Evolutionary conservation across 2,888 invertebrate genomes (phyloP).

Genomic region (Smittia aterrima): DNA sequence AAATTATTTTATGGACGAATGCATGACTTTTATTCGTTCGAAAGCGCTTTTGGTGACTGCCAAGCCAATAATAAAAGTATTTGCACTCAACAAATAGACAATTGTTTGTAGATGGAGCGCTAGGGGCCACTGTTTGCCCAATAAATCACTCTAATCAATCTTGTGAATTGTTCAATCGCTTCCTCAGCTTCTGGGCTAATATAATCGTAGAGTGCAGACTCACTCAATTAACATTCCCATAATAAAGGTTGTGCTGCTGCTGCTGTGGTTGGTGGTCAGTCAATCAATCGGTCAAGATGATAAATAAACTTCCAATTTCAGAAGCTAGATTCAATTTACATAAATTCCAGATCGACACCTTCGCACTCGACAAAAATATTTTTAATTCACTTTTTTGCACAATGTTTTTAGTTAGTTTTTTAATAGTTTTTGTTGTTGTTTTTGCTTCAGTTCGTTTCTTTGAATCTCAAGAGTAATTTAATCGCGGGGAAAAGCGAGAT

Average conservation of each 20-base stretch:
- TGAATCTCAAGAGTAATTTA: not conserved
- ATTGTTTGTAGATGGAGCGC: not conserved
- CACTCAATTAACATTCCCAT: constrained; percentile 23
- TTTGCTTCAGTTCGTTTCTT: not conserved
- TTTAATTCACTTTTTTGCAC: not conserved
- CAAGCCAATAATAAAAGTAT: too few species aligned
- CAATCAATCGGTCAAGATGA: not conserved
- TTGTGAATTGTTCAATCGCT: too few species aligned
- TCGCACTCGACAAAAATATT: constrained; percentile 7
- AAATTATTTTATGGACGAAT: constrained; percentile 17
- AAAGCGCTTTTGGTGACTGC: not conserved
- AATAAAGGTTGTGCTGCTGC: not conserved
- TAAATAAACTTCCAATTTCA: not conserved
- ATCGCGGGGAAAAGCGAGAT: too few species aligned
- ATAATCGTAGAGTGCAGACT: not conserved
- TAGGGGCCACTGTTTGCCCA: too few species aligned
- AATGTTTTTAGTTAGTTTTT: not conserved
- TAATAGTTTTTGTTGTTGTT: not conserved
- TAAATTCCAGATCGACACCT: not conserved
- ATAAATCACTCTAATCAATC: too few species aligned
- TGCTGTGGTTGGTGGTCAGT: not conserved
- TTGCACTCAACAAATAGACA: not conserved
- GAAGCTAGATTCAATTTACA: not conserved
- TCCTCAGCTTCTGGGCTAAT: not conserved
- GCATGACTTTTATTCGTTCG: constrained; percentile 17